These are phyloP conservation scores for Mastomys coucha DNA, from an alignment of 2,113 vertebrate genomes.

Conservation along the genomic window DNA sequence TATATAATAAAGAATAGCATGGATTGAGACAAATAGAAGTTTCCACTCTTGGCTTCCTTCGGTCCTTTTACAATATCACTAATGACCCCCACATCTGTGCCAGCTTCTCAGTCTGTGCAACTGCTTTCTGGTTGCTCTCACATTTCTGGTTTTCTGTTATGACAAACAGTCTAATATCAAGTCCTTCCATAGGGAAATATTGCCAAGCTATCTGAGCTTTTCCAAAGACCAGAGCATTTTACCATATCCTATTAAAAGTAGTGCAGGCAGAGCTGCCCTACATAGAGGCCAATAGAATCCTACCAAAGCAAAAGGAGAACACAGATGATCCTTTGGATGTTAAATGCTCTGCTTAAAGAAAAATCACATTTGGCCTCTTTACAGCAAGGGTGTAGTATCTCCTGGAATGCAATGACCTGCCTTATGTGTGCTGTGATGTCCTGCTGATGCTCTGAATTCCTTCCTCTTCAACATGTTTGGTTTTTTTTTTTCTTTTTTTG, in stretches of 20 bases:
- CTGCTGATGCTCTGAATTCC: not conserved
- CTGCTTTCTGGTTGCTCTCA: slow-evolving; percentile 25
- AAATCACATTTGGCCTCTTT: slow-evolving; percentile 24
- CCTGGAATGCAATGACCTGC: not conserved
- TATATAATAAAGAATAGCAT: not conserved
- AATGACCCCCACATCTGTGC: not conserved
- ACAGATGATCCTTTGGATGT: slow-evolving; percentile 11
- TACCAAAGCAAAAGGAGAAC: slow-evolving; percentile 3
- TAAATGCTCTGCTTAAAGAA: slow-evolving; percentile 19
- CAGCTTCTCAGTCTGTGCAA: slow-evolving; percentile 53
- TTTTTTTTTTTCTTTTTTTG: not conserved
- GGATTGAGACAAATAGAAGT: not conserved
- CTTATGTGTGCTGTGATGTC: not conserved
- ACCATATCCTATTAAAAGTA: not conserved
- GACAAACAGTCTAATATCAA: slow-evolving; percentile 57
- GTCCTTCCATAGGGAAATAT: not conserved
- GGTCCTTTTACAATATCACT: slow-evolving; percentile 22
- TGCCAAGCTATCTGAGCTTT: slow-evolving; percentile 43
- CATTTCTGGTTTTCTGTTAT: slow-evolving; percentile 46
- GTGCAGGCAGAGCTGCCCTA: slow-evolving; percentile 58
- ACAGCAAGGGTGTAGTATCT: not conserved
- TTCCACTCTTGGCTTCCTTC: slow-evolving; percentile 10
- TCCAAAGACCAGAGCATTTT: slow-evolving; percentile 33
- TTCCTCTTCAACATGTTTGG: not conserved
- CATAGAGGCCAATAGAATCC: slow-evolving; percentile 49